These are phyloP conservation scores for Eumaeus atala DNA, from an alignment of 1,140 invertebrate genomes.

Conservation along the genomic window DNA sequence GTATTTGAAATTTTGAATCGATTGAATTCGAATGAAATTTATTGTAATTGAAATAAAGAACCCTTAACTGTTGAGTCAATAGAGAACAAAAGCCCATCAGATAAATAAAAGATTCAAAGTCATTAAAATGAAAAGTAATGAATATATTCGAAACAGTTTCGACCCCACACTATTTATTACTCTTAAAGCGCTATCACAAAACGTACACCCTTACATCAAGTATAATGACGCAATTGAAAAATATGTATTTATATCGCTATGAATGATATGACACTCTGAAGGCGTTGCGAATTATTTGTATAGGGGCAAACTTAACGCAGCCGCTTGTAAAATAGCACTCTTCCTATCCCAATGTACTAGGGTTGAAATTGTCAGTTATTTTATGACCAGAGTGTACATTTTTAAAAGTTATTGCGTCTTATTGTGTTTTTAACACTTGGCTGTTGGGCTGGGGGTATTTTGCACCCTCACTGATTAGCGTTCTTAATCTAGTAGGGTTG, in stretches of 20 bases:
- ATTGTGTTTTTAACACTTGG: conserved; percentile 70
- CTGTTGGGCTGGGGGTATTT: conserved; percentile 51
- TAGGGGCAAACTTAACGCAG: conserved; percentile 30
- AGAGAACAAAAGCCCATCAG: background rate
- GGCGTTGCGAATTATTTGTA: conserved; percentile 64
- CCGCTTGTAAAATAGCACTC: background rate
- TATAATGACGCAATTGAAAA: conserved; percentile 61
- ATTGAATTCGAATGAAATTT: too few relatives aligned
- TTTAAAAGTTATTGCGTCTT: conserved; percentile 44
- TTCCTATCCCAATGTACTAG: conserved; percentile 20
- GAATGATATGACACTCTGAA: conserved; percentile 69
- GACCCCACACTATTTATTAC: conserved; percentile 32
- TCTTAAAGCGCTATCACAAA: conserved; percentile 52
- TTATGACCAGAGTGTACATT: conserved; percentile 18
- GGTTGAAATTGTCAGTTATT: conserved; percentile 17
- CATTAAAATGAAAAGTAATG: conserved; percentile 9
- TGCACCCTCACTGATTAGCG: conserved; percentile 69
- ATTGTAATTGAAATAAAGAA: too few relatives aligned
- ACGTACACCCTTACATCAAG: conserved; percentile 40
- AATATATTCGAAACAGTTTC: conserved; percentile 14
- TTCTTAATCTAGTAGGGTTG: conserved; percentile 66
- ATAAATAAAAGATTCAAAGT: conserved; percentile 10
- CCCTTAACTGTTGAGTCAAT: too few relatives aligned
- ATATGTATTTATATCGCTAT: conserved; percentile 66
- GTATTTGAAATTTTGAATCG: too few relatives aligned